Evolutionary conservation across 2,113 vertebrate genomes (phyloP).

Genomic region (Chloropsis cyanopogon): DNA sequence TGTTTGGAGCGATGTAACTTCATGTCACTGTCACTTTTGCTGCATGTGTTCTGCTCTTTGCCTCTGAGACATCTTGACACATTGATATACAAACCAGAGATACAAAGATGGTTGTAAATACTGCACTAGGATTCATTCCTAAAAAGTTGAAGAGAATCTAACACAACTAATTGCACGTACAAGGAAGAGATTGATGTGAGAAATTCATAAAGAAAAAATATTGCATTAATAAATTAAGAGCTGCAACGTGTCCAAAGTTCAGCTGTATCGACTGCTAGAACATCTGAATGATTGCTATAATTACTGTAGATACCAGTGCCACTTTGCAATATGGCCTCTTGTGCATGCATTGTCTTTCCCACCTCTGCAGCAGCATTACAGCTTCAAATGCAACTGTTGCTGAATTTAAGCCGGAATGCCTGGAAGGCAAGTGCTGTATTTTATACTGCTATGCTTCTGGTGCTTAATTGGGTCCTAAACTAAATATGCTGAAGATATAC

Average conservation of each 20-base stretch:
- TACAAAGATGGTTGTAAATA: conserved; percentile 42
- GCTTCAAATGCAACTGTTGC: conserved; percentile 33
- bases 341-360: neutral
- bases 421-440: conserved; percentile 11
- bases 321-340: conserved; percentile 19
- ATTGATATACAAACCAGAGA: conserved; percentile 51
- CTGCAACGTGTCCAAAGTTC: neutral
- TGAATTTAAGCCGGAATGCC: neutral
- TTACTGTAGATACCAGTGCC: neutral
- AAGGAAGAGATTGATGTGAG: neutral
- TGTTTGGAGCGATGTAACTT: conserved; percentile 4
- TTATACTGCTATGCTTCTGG: conserved; percentile 18
- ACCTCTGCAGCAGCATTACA: neutral
- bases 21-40: conserved; percentile 51
- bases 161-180: neutral
- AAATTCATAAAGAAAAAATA: conserved; percentile 41
- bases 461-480: conserved; percentile 65
- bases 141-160: neutral
- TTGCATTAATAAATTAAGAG: conserved; percentile 27
- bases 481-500: conserved; percentile 53
- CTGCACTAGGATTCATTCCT: neutral
- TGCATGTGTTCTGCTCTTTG: conserved; percentile 45
- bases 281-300: conserved; percentile 4
- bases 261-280: neutral
- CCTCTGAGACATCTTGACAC: conserved; percentile 53